Evolutionary conservation across 53 echinoderm and acorn worm genomes (phyloP).

Genomic region (Echinarachnius parma): DNA sequence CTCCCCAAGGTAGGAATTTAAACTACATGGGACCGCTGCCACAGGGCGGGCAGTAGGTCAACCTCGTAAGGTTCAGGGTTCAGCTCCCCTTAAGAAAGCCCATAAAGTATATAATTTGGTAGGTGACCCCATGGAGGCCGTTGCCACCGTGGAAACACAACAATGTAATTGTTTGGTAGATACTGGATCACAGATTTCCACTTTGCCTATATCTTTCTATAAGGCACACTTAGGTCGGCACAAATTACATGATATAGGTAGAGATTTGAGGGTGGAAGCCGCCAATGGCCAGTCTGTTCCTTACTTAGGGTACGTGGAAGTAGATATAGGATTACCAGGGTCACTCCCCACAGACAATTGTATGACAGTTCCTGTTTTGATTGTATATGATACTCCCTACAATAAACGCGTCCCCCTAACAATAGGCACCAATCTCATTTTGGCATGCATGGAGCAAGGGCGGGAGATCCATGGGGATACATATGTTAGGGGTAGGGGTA

Average conservation of each 20-base stretch:
- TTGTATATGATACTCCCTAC: conserved; percentile 31
- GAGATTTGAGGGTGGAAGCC: conserved; percentile 6
- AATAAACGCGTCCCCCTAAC: conserved; percentile 25
- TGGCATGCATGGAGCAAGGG: not conserved
- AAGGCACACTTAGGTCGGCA: not conserved
- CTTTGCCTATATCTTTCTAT: conserved; percentile 3
- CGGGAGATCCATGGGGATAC: no score
- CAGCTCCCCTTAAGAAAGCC: no score
- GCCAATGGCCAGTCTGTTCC: conserved; percentile 16
- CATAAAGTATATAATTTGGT: conserved; percentile 1
- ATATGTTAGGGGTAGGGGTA: no score
- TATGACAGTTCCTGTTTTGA: no score
- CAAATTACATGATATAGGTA: not conserved
- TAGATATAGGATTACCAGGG: conserved; percentile 3
- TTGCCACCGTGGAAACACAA: not conserved
- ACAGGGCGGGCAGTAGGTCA: conserved; percentile 19
- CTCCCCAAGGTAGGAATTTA: no score
- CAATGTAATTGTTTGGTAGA: conserved; percentile 16
- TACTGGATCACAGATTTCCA: conserved; percentile 17
- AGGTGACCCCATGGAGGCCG: conserved; percentile 21
- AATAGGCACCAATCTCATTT: conserved; percentile 38
- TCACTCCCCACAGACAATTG: no score
- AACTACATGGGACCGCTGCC: conserved; percentile 32
- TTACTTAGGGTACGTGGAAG: conserved; percentile 20
- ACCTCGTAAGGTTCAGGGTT: no score